Conservation (phyloP, 2,797 vertebrate species). For the Sebastes paucispinis region DNA sequence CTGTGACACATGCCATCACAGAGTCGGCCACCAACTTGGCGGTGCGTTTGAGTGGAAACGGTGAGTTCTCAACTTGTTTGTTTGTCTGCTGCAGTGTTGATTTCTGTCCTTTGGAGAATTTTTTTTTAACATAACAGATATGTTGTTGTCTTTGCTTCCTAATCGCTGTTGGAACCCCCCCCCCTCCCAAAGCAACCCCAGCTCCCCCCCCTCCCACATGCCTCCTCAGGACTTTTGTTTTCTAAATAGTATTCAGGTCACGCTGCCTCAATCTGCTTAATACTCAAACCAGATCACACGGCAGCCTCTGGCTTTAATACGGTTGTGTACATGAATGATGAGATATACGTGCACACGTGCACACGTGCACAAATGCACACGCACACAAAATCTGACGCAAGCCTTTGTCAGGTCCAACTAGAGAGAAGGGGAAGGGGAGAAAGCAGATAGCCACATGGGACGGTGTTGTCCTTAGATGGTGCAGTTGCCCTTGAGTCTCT, state of each 20-base stretch:
- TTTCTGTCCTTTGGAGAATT: not conserved
- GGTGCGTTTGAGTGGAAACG: conserved; percentile 80
- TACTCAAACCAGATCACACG: conserved; percentile 57
- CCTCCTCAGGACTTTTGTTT: conserved; percentile 65
- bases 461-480: conserved; percentile 64
- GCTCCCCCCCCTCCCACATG: not conserved
- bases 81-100: not conserved
- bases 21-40: conserved; percentile 75
- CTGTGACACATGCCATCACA: conserved; percentile 78
- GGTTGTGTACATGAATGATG: conserved; percentile 54
- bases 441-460: conserved; percentile 68
- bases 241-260: conserved; percentile 73
- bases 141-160: conserved; percentile 27
- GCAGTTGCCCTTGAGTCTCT: conserved; percentile 71
- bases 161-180: conserved; percentile 4
- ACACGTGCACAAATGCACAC: not conserved
- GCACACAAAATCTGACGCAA: conserved; percentile 28
- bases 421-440: conserved; percentile 18
- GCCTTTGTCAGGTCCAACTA: conserved; percentile 43
- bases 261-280: conserved; percentile 67
- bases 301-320: conserved; percentile 55
- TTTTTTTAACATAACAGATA: not conserved
- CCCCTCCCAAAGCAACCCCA: too few species aligned
- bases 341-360: not conserved
- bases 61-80: conserved; percentile 59